These are phyloP conservation scores for honey bee (Apis mellifera) DNA, from an alignment of 1,140 invertebrate species.

Conservation along the genomic window Amel_HAv3.1 CM009944.2:1472501-1473000, in stretches of 20 bases:
- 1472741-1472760: background rate
- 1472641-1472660: too few relatives aligned
- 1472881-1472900: conserved; percentile 38
- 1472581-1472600: background rate
- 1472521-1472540: too few relatives aligned
- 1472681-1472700: background rate
- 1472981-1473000: conserved; percentile 51
- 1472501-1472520: too few relatives aligned
- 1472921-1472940: conserved; percentile 32
- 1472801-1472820: background rate
- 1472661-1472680: too few relatives aligned
- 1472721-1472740: background rate
- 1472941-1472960: conserved; percentile 34
- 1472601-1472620: background rate
- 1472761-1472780: background rate
- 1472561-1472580: too few relatives aligned
- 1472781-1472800: background rate
- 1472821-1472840: conserved; percentile 8
- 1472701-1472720: too few relatives aligned
- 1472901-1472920: conserved; percentile 19
- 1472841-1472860: conserved; percentile 9
- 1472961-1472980: conserved; percentile 49
- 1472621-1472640: too few relatives aligned
- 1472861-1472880: conserved; percentile 62
- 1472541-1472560: too few relatives aligned